Evolutionary conservation across 1,140 invertebrate genomes (phyloP), one percentile per base, ranked within the genome.

Genomic region (Cydia pomonella): DNA sequence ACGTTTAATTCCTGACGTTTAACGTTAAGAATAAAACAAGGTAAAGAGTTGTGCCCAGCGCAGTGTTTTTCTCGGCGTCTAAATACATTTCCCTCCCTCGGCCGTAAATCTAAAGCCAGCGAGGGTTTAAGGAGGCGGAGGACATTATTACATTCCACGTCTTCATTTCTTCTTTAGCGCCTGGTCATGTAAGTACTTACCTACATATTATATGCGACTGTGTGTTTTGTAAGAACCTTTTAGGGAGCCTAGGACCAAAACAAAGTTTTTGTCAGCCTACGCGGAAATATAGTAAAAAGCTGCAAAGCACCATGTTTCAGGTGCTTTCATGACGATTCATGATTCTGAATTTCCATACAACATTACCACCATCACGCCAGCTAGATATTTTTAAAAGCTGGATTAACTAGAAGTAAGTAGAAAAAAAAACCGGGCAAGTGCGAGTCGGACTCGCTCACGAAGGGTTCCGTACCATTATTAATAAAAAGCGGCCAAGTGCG

Each of bases 131-230:
- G 53, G 53, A 59, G 50, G 16, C 50, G 50, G 50, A 47, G 7
- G 53, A 59, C 53, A 59, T 59, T 59, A 59, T 59, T 59, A 59
- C 53, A 59, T 59, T 23, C 53, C 21, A n/a, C 21, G 53, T 21
- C 50, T 53, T 53, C 21, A 59, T 59, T 59, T 59, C 21, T 59
- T 59, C 50, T 53, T 53, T 53, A 53, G 21, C 18, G 53, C 53
- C 21, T 23, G n/a, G 23, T 59, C 47, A 13, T 18, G 47, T 6
- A 10, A 6, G 47, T 18, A 13, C 41, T 44, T 44, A 44, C 12
- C 41, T 44, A 44, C n/a, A 18, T 18, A 18, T 18, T 50, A 18
- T 18, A 50, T 50, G n/a, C n/a, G 47, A n/a, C 16, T n/a, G 47
- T 18, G n/a, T 50, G 47, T 5, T n/a, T n/a, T 50, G n/a, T 50